A percentile compares a stretch with the other conserved stretches of the same genome.
These are phyloP conservation scores for Acanthurus leucopareius DNA, from an alignment of 2,797 vertebrate species.

Conservation along the genomic window DNA sequence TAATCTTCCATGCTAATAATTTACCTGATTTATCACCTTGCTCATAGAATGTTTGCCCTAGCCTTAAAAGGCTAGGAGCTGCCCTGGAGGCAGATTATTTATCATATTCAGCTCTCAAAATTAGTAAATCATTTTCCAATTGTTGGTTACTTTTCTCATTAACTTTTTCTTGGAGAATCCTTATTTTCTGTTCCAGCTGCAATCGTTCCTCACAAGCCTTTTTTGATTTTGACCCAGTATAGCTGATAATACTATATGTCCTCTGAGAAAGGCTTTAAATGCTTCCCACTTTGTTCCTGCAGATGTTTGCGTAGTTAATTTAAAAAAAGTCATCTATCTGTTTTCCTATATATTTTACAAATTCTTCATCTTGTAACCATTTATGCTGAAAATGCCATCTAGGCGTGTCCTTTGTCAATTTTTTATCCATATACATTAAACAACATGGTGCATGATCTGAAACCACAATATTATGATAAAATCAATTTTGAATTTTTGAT, in stretches of 20 bases:
- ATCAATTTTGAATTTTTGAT: too few relatives aligned
- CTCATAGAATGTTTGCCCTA: neutral
- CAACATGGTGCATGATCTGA: too few relatives aligned
- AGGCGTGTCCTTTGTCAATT: too few relatives aligned
- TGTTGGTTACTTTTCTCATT: too few relatives aligned
- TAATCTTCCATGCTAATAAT: too few relatives aligned
- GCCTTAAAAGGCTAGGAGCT: slow-evolving; percentile 10
- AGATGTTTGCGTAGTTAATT: neutral
- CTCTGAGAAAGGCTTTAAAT: slow-evolving; percentile 17
- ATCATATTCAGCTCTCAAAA: slow-evolving; percentile 2
- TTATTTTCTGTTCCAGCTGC: neutral
- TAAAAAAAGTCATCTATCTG: slow-evolving; percentile 7
- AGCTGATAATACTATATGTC: neutral
- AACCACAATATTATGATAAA: too few relatives aligned
- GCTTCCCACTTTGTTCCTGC: neutral
- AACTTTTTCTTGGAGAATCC: neutral
- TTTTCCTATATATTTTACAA: slow-evolving; percentile 5
- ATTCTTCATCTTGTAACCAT: slow-evolving; percentile 12
- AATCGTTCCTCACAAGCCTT: neutral
- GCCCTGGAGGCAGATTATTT: neutral
- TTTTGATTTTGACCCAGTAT: neutral
- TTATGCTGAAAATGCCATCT: too few relatives aligned
- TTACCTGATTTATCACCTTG: too few relatives aligned
- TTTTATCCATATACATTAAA: too few relatives aligned
- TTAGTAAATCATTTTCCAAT: neutral